Conservation (phyloP, 2,888 invertebrate genomes). For the Drosophila cyrtoloma region DNA sequence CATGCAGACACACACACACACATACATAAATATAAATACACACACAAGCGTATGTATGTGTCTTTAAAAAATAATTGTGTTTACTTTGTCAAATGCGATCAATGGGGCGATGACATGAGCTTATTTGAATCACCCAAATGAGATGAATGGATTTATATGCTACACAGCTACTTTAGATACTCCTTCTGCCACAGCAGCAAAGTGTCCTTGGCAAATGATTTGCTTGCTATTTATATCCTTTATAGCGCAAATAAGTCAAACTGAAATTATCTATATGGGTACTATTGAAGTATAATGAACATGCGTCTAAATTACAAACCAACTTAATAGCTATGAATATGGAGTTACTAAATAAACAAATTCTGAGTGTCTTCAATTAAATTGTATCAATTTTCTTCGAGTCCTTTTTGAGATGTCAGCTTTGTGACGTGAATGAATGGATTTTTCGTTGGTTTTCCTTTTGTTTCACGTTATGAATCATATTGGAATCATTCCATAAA, state of each 20-base stretch:
- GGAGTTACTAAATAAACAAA: not conserved
- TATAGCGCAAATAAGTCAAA: slow-evolving; percentile 12
- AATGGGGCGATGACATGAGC: slow-evolving; percentile 48
- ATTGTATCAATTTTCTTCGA: not conserved
- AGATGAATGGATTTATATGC: slow-evolving; percentile 26
- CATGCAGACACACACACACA: slow-evolving; percentile 6
- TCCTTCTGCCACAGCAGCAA: slow-evolving; percentile 11
- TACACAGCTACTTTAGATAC: not conserved
- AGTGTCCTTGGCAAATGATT: slow-evolving; percentile 7
- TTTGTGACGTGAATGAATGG: slow-evolving; percentile 11
- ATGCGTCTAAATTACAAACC: not conserved
- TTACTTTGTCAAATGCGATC: slow-evolving; percentile 76
- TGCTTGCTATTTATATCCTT: not conserved
- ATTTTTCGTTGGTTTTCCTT: not conserved
- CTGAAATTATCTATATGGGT: not conserved
- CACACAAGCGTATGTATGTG: slow-evolving; percentile 5
- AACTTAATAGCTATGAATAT: not conserved
- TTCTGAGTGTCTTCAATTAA: not conserved
- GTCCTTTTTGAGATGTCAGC: slow-evolving; percentile 4
- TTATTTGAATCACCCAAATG: slow-evolving; percentile 21
- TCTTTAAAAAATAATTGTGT: slow-evolving; percentile 74
- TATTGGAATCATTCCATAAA: slow-evolving; percentile 7
- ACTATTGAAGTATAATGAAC: not conserved
- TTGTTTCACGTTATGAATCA: slow-evolving; percentile 14
- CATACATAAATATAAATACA: slow-evolving; percentile 6